Evolutionary conservation across 2,797 vertebrate genomes (phyloP), one percentile per base, ranked within the genome.

Genomic region (Pseudochirops cupreus): DNA sequence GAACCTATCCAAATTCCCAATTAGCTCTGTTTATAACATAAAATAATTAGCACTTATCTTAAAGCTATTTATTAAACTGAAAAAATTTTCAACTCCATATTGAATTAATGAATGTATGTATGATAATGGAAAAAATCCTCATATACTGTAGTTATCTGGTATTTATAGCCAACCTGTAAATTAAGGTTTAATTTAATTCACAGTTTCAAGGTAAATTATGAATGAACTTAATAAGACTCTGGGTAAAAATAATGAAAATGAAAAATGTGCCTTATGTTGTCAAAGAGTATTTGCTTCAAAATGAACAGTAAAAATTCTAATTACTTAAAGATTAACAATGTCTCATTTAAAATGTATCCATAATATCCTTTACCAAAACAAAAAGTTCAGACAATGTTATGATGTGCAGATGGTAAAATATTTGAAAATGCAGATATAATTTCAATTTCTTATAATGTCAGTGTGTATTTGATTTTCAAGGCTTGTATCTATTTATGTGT

Each of bases 331-430:
- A 97, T 7, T 91, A 90, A 94, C 1, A 94, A 95, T 95, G 62
- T 92, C 52, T n/a, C 89, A 93, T 92, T 92, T 92, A 33, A 31
- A 93, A 92, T 39, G 91, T 62, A 2, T 0, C 95, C 1, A 92
- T 1, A 56, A 94, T 94, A 94, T 97, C 87, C 11, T 91, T 94
- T 3, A 96, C 5, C 92, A 94, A 91, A 96, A 93, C 87, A 95
- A 96, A 95, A 12, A 50, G 58, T 96, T 39, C 91, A 95, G 93
- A 95, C 95, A 96, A 92, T 94, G 94, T 95, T 93, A 97, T 74
- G 56, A 89, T 74, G 58, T 90, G 29, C 31, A 97, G 58, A 97
- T 54, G 57, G 46, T 16, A 95, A 94, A 94, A 96, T 94, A 96
- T 62, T 90, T 95, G 96, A 97, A 97, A 96, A 96, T 96, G 92